Base-by-base conservation (phyloP, 1,140 invertebrate genomes). In the Lordiphosa clarofinis region DNA sequence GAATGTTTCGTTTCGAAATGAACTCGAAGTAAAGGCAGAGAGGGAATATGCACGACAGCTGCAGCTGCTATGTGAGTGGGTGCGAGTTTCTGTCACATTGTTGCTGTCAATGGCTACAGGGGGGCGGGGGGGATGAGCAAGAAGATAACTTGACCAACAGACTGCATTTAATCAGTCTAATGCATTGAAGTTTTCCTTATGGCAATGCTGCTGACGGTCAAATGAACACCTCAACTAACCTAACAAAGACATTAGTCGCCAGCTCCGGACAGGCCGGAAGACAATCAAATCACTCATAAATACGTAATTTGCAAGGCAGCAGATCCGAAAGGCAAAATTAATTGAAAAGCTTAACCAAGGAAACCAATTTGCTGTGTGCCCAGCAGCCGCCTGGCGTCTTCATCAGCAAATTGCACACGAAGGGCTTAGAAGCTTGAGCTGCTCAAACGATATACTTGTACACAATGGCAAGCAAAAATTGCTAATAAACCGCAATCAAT, bases 401-500 rank as follows among this genome's bases (percentile, higher is more conserved):
- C 24, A 46, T 66, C 56, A 66, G 62, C 67, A 61, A 21, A 56
- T 52, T 52, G 33, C 43, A 7, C n/a, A 7, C 15, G 24, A 12
- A 33, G 13, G 24, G 15, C 13, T 42, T n/a, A 42, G 7, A 15
- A n/a, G 4, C 8, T 33, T 37, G 37, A 56, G 54, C 47, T 59
- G 24, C 73, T 56, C 54, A 76, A 74, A 47, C 33, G 52, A 53
- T 56, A 70, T 64, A 53, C 63, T 59, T 48, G 13, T 33, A 13
- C 44, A 38, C 44, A 52, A 57, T 59, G 48, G n/a, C 65, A 56
- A 50, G 48, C 65, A 57, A 56, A 72, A 68, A 82, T 82, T 76
- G 72, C 72, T 81, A 81, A 81, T 81, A 75, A 82, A 69, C 72
- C 67, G 53, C 40, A 59, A 62, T 54, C 69, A 42, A 56, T 42